Conservation (phyloP, 2,113 vertebrate species). For the Caloenas nicobarica region DNA sequence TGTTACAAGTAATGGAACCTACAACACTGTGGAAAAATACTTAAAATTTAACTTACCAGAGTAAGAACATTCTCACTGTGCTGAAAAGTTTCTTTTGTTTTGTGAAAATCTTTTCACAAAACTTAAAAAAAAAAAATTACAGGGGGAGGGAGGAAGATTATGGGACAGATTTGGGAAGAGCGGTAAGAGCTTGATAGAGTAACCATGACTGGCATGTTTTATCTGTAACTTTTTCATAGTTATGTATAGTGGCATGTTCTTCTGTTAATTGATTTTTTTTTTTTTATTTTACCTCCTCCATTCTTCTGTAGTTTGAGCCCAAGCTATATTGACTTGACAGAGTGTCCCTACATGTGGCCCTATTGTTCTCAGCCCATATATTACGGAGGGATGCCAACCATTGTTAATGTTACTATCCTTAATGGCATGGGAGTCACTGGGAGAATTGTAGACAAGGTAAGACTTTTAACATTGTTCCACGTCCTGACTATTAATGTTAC, state of each 20-base stretch:
- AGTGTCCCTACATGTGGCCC: constrained; percentile 99
- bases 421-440: constrained; percentile 99
- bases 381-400: constrained; percentile 97
- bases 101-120: not conserved
- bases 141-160: not conserved
- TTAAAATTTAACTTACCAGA: not conserved
- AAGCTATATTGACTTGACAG: constrained; percentile 96
- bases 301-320: constrained; percentile 87
- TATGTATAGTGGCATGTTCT: not conserved
- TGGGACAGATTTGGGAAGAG: not conserved
- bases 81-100: not conserved
- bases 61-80: not conserved
- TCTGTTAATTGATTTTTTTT: not conserved
- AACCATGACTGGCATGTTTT: not conserved
- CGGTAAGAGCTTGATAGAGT: not conserved
- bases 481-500: not conserved
- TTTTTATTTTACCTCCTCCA: not conserved
- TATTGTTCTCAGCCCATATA: constrained; percentile 99
- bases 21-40: not conserved
- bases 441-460: constrained; percentile 94
- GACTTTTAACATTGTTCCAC: not conserved
- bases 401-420: constrained; percentile 96
- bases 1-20: not conserved
- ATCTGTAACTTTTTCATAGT: not conserved
- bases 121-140: not conserved